Conservation (phyloP, 92 coral and sea anemone species). For the Porites cylindrica region DNA sequence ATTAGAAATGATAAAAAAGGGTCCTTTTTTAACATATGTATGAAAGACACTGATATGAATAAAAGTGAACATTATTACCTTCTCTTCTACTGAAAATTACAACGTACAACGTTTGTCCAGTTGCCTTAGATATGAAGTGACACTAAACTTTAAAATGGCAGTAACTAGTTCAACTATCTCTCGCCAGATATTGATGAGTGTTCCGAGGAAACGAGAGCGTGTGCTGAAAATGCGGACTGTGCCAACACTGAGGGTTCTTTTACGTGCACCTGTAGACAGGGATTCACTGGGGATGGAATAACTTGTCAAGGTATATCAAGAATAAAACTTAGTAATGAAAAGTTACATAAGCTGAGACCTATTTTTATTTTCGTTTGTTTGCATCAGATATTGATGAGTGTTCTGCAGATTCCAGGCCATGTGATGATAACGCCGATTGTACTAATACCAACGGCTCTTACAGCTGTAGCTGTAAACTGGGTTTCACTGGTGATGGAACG, state of each 20-base stretch:
- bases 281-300: slow-evolving; percentile 24
- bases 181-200: slow-evolving; percentile 16
- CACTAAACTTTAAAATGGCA: too few relatives aligned
- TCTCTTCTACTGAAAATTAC: too few relatives aligned
- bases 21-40: too few relatives aligned
- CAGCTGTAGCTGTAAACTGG: too few relatives aligned
- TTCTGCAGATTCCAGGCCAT: slow-evolving; percentile 6
- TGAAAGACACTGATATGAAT: too few relatives aligned
- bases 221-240: slow-evolving; percentile 36
- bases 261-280: slow-evolving; percentile 31
- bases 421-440: slow-evolving; percentile 46
- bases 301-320: slow-evolving; percentile 6
- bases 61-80: too few relatives aligned
- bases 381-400: slow-evolving; percentile 57
- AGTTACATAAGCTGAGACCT: too few relatives aligned
- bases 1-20: too few relatives aligned
- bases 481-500: too few relatives aligned
- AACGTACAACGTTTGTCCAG: too few relatives aligned
- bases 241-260: slow-evolving; percentile 44
- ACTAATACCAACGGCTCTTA: not conserved
- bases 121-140: too few relatives aligned
- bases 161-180: not conserved
- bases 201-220: not conserved
- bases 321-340: too few relatives aligned
- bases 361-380: not conserved